phyloP scores from a whole-genome alignment of 2,888 invertebrate species.

The Macrophya alboannulata region DNA sequence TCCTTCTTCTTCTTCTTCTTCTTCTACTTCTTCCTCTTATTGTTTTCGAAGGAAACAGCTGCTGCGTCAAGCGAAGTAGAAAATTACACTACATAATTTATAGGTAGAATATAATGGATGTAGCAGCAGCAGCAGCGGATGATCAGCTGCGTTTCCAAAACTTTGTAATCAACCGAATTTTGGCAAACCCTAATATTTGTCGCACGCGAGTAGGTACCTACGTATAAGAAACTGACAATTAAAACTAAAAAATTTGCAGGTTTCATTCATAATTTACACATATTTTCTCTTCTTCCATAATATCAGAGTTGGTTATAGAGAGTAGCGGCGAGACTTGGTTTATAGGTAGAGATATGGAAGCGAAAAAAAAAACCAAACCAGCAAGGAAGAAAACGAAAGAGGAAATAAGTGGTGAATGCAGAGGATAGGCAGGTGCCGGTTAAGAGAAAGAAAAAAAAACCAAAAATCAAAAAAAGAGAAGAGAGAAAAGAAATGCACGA shows the following conservation, averaged over 20 bases:
- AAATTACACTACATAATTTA: conserved; percentile 8
- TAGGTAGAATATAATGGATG: not conserved
- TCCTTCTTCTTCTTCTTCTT: not conserved
- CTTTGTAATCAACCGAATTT: not conserved
- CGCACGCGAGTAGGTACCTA: no score
- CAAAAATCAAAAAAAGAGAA: not conserved
- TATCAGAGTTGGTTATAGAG: not conserved
- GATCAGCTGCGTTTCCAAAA: conserved; percentile 5
- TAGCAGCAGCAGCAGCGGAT: not conserved
- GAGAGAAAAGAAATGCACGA: not conserved
- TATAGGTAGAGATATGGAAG: not conserved
- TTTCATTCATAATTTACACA: not conserved
- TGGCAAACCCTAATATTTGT: conserved; percentile 29
- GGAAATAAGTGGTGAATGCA: conserved; percentile 24
- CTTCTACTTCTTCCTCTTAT: not conserved
- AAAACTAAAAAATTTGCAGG: not conserved
- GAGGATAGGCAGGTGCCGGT: not conserved
- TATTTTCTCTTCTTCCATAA: conserved; percentile 1
- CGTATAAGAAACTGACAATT: not conserved
- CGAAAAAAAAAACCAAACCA: not conserved
- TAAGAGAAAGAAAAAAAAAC: not conserved
- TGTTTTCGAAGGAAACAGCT: not conserved
- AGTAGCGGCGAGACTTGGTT: not conserved
- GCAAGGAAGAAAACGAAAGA: not conserved
- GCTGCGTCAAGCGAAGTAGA: conserved; percentile 1